These are phyloP conservation scores for Rhodophaea formosa DNA, from an alignment of 2,888 invertebrate species.

Conservation along the genomic window DNA sequence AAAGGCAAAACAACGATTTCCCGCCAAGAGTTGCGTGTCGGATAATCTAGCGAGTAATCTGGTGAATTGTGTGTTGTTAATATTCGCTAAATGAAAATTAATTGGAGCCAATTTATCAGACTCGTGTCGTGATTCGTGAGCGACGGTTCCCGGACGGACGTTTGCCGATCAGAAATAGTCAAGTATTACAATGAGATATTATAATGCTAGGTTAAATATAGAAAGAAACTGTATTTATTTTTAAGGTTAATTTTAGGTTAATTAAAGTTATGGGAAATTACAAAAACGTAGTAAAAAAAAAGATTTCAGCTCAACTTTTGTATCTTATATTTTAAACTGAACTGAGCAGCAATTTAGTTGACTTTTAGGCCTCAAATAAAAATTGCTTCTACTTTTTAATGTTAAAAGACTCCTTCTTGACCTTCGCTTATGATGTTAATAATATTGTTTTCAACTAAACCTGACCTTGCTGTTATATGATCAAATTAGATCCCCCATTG, in stretches of 20 bases:
- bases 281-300: no score
- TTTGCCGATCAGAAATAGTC: neutral
- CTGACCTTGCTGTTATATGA: neutral
- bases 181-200: no score
- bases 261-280: no score
- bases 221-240: no score
- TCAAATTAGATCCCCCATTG: neutral
- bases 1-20: constrained; percentile 8
- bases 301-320: no score
- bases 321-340: no score
- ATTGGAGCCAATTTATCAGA: neutral
- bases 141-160: neutral
- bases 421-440: neutral
- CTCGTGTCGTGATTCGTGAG: neutral
- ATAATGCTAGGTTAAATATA: no score
- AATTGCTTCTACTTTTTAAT: no score
- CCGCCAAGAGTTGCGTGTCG: constrained; percentile 9
- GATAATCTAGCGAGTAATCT: constrained; percentile 13
- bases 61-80: neutral
- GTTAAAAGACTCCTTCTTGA: neutral
- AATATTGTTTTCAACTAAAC: neutral
- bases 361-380: no score
- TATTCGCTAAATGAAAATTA: neutral
- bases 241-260: no score
- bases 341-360: no score